Conservation (phyloP, 2,888 invertebrate species). For the Ditylenchus weischeri region DNA sequence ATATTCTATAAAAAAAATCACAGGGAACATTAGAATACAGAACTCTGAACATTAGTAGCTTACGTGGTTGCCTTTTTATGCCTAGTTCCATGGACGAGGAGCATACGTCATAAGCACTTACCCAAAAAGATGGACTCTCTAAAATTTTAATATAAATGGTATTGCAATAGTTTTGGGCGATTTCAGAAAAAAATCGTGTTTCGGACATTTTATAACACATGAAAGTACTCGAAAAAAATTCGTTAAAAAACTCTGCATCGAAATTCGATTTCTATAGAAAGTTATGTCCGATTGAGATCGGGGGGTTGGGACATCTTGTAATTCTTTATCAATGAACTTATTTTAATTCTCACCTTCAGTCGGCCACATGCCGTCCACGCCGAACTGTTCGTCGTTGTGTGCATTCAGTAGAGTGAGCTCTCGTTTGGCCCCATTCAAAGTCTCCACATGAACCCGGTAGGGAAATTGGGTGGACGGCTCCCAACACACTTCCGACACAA, state of each 20-base stretch:
- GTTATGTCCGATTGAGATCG: background rate
- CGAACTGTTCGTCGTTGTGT: constrained; percentile 1
- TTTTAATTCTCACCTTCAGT: background rate
- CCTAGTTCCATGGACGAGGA: constrained; percentile 13
- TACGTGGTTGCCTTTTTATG: constrained; percentile 16
- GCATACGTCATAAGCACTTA: constrained; percentile 14
- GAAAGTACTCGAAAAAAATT: too few species aligned
- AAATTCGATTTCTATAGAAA: background rate
- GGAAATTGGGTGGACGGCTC: constrained; percentile 8
- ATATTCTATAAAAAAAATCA: constrained; percentile 1
- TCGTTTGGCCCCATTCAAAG: constrained; percentile 1
- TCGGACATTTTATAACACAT: background rate
- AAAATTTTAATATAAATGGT: background rate
- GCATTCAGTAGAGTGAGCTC: background rate
- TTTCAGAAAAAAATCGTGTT: background rate
- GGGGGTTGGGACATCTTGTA: too few species aligned
- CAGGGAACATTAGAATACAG: background rate
- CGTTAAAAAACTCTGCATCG: too few species aligned
- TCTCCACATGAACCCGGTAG: constrained; percentile 4
- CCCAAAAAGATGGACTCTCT: constrained; percentile 13
- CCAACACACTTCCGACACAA: constrained; percentile 4
- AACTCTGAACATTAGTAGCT: background rate
- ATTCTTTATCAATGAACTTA: too few species aligned
- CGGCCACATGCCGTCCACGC: constrained; percentile 6
- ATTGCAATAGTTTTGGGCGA: too few species aligned